Percentiles rank a stretch among this genome's conserved stretches.
These are phyloP conservation scores for Bembecia ichneumoniformis DNA, from an alignment of 2,888 invertebrate genomes.

Conservation along the genomic window DNA sequence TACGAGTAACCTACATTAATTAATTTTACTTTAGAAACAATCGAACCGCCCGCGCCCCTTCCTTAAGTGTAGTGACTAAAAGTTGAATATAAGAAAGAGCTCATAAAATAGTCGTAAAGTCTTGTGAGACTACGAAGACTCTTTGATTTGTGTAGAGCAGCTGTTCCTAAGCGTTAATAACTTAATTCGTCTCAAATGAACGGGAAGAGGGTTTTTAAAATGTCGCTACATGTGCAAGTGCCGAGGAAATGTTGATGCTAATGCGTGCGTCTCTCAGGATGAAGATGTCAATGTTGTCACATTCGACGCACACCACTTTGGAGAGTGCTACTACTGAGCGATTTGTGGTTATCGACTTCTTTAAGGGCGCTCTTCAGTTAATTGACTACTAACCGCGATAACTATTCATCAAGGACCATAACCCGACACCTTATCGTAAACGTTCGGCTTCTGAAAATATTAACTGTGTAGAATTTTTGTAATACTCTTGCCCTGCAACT, in stretches of 20 bases:
- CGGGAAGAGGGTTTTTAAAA: slow-evolving; percentile 58
- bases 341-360: slow-evolving; percentile 54
- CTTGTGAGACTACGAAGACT: slow-evolving; percentile 46
- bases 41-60: slow-evolving; percentile 34
- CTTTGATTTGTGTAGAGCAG: slow-evolving; percentile 70
- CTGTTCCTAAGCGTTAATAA: slow-evolving; percentile 66
- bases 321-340: slow-evolving; percentile 38
- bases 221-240: slow-evolving; percentile 46
- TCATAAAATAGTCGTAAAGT: slow-evolving; percentile 64
- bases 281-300: slow-evolving; percentile 39
- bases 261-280: slow-evolving; percentile 41
- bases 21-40: slow-evolving; percentile 62
- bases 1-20: slow-evolving; percentile 54
- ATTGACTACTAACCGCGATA: slow-evolving; percentile 45
- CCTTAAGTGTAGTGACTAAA: slow-evolving; percentile 38
- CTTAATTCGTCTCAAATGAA: slow-evolving; percentile 68
- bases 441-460: too few relatives aligned
- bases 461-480: too few relatives aligned
- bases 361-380: slow-evolving; percentile 30
- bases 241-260: slow-evolving; percentile 43
- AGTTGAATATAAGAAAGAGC: slow-evolving; percentile 58
- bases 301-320: slow-evolving; percentile 19
- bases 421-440: too few relatives aligned
- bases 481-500: too few relatives aligned
- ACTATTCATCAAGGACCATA: slow-evolving; percentile 31